Percentiles rank a stretch among this genome's conserved stretches.
Evolutionary conservation across 2,797 vertebrate genomes (phyloP).

Genomic region (Neosilurus mollespiculum): DNA sequence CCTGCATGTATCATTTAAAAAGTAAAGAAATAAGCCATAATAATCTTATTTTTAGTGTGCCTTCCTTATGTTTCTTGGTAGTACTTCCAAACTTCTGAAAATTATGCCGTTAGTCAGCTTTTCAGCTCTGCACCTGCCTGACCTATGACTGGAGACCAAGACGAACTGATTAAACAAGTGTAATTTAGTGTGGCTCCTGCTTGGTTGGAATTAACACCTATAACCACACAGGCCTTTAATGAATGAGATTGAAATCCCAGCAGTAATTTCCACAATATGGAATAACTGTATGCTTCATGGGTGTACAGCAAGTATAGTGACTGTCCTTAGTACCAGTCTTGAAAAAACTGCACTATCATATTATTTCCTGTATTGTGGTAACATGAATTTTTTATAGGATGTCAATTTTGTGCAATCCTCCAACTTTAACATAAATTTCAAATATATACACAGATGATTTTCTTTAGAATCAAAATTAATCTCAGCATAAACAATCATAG

Average conservation of each 20-base stretch:
- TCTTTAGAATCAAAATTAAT: background rate
- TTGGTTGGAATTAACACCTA: conserved; percentile 8
- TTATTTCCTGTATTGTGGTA: background rate
- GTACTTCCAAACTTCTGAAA: too few species aligned
- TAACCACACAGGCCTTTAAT: background rate
- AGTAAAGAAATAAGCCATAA: too few species aligned
- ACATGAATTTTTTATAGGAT: background rate
- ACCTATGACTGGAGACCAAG: background rate
- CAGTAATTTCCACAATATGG: background rate
- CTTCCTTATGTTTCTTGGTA: too few species aligned
- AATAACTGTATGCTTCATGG: background rate
- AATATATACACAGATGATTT: background rate
- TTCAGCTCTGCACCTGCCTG: too few species aligned
- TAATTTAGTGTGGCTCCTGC: background rate
- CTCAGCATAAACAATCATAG: background rate
- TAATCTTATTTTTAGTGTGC: too few species aligned
- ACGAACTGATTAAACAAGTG: background rate
- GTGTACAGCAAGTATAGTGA: background rate
- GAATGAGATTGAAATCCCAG: background rate
- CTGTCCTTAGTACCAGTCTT: background rate
- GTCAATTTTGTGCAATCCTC: background rate
- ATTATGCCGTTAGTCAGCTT: too few species aligned
- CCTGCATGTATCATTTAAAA: too few species aligned
- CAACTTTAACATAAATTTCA: background rate
- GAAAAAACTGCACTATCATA: background rate